Percentiles rank a stretch among this genome's conserved stretches.
These are phyloP conservation scores for Silvanus unidentatus DNA, from an alignment of 2,888 invertebrate genomes.

Conservation along the genomic window DNA sequence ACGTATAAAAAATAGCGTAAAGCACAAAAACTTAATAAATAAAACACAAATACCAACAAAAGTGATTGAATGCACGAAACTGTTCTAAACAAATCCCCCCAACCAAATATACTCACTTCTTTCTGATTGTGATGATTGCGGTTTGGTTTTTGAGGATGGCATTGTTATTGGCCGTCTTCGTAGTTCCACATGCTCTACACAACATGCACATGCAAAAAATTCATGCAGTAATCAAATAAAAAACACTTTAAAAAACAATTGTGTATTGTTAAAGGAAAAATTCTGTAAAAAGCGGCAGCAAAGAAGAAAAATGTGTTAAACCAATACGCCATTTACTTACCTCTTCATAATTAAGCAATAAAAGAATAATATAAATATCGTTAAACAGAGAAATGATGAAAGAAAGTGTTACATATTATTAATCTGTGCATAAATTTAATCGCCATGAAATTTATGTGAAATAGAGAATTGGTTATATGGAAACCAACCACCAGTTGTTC, in stretches of 20 bases:
- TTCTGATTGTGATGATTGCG: slow-evolving; percentile 25
- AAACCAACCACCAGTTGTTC: slow-evolving; percentile 23
- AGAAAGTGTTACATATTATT: slow-evolving; percentile 11
- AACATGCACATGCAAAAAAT: slow-evolving; percentile 39
- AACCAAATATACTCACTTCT: slow-evolving; percentile 38
- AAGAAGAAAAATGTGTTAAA: no score
- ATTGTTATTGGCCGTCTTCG: slow-evolving; percentile 25
- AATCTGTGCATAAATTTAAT: slow-evolving; percentile 15
- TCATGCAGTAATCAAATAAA: slow-evolving; percentile 19
- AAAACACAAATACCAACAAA: slow-evolving; percentile 10
- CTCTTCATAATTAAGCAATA: no score
- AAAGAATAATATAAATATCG: no score
- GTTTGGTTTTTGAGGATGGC: slow-evolving; percentile 10
- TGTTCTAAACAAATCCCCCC: no score
- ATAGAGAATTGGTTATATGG: slow-evolving; percentile 4
- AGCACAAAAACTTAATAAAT: slow-evolving; percentile 16
- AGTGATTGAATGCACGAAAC: no score
- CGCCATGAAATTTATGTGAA: slow-evolving; percentile 13
- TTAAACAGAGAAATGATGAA: no score
- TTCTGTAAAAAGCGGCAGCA: no score
- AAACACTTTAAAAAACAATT: no score
- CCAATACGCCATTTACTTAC: no score
- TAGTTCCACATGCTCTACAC: slow-evolving; percentile 41
- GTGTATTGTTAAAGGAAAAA: no score
- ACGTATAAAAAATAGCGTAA: slow-evolving; percentile 14